phyloP scores from a whole-genome alignment of 2,113 vertebrate species.

The Sinosuthora webbiana region DNA sequence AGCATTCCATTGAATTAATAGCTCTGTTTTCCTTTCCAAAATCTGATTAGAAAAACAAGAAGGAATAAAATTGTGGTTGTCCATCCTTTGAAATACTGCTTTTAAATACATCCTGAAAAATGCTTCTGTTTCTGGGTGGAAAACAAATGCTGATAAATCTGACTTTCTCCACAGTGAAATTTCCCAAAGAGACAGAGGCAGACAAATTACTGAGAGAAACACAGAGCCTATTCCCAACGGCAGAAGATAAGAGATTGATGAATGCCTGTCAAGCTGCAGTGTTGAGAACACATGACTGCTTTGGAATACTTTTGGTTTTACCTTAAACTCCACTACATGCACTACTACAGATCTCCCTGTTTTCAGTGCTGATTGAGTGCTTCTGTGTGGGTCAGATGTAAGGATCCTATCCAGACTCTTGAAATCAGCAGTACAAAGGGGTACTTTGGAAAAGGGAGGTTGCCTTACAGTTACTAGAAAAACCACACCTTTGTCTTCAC shows the following conservation, averaged over 20 bases:
- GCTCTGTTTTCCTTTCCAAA: constrained; percentile 11
- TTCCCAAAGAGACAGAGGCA: background rate
- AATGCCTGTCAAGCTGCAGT: background rate
- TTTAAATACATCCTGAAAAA: background rate
- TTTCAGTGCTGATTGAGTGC: background rate
- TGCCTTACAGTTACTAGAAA: background rate
- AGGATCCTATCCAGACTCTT: background rate
- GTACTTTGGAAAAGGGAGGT: background rate
- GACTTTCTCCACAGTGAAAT: background rate
- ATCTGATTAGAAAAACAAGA: constrained; percentile 7
- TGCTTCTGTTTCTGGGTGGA: background rate
- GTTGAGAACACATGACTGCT: background rate
- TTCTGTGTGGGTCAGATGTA: background rate
- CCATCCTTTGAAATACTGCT: background rate
- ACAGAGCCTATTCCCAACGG: background rate
- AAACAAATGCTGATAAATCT: background rate
- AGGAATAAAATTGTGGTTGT: background rate
- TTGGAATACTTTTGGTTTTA: background rate
- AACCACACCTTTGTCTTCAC: background rate
- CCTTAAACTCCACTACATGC: background rate
- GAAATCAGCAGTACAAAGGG: background rate
- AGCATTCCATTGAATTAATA: constrained; percentile 2
- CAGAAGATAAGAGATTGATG: background rate
- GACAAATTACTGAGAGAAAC: background rate
- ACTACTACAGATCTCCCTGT: background rate